phyloP scores from a whole-genome alignment of 37 sponge, comb jelly and placozoan species.

The Bolinopsis microptera region DNA sequence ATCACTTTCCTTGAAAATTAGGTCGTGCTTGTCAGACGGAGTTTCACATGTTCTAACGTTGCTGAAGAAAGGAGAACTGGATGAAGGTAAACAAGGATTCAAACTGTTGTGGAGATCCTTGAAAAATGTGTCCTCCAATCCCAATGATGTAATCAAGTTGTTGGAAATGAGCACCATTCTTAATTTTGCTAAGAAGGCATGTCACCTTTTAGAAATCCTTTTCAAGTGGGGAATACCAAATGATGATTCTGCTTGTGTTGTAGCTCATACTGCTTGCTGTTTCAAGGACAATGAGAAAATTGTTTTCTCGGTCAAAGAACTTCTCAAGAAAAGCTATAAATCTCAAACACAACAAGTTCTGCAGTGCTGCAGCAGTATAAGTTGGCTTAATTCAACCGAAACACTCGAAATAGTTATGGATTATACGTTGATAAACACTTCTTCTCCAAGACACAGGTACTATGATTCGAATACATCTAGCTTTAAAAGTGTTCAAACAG shows the following conservation, averaged over 20 bases:
- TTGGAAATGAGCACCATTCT: neutral
- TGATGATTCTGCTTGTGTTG: neutral
- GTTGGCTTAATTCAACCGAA: neutral
- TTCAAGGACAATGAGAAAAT: too few species aligned
- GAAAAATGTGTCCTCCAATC: neutral
- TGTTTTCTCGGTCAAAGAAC: too few species aligned
- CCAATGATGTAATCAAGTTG: neutral
- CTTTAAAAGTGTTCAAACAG: too few species aligned
- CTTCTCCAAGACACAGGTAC: neutral
- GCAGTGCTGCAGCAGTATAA: neutral
- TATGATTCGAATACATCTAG: neutral
- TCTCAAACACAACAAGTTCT: neutral
- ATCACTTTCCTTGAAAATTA: neutral
- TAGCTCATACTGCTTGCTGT: neutral
- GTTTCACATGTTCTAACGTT: neutral
- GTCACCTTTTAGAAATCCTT: too few species aligned
- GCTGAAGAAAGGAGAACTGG: neutral
- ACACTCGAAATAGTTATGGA: neutral
- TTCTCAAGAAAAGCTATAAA: too few species aligned
- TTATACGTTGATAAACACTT: neutral
- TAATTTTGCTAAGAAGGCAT: too few species aligned
- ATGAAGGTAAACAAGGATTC: neutral
- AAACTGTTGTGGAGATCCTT: neutral
- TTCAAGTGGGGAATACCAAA: neutral
- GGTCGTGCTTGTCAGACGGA: neutral